Evolutionary conservation across 2,797 vertebrate genomes (phyloP), one percentile per base, ranked within the genome.

Genomic region (Chaetophractus vellerosus): DNA sequence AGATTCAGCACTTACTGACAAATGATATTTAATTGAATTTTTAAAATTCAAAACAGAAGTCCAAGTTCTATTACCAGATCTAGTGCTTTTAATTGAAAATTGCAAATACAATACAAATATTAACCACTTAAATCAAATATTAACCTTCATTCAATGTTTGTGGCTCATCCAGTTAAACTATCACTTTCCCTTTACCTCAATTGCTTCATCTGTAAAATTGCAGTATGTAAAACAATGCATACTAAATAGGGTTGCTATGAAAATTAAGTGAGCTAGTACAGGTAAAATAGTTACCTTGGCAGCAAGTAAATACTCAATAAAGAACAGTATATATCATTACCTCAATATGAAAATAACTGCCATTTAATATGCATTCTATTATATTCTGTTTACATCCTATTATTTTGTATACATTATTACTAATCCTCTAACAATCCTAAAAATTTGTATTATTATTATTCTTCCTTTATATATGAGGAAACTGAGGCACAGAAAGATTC

Each of bases 31-130:
- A 68, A 38, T 38, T 24, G 3, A 6, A 52, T 82, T 79, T 87
- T 95, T 31, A 45, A 33, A 57, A 84, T 92, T 82, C 38, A 88
- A 76, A 80, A 61, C 28, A 85, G 59, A 86, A 88, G 1, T 0
- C 6, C 16, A 76, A 50, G 14, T 50, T 68, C 31, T 4, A 66
- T 69, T 79, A 31, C 12, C 31, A 83, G 72, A 63, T 1, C 63
- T 26, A 63, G 59, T 26, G 50, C 7, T 31, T 52, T 69, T 28
- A 81, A 48, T 45, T 86, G 55, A 93, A 63, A 71, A 64, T 66
- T 74, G 2, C 2, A n/a, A 45, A 45, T 69, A 21, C 15, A 75
- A 71, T 16, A 26, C 14, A 88, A 64, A 18, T 84, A 72, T 52
- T 66, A 80, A 64, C n/a, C 36, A 84, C 64, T 83, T 26, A 15